These are phyloP conservation scores for Anas georgica DNA, from an alignment of 2,797 vertebrate species.

Conservation along the genomic window DNA sequence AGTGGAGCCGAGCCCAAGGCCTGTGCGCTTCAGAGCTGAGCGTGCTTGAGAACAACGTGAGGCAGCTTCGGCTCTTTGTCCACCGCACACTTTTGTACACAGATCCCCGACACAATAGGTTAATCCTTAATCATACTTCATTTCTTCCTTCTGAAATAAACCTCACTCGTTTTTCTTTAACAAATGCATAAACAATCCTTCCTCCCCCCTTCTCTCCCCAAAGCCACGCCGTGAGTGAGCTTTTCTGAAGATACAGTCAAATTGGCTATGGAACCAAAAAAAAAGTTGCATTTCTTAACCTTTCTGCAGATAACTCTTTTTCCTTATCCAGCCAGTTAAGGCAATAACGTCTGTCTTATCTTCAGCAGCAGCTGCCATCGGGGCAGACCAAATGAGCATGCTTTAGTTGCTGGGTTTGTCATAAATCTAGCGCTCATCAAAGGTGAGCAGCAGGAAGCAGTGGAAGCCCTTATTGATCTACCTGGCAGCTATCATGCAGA, in stretches of 20 bases:
- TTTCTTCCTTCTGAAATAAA: constrained; percentile 1
- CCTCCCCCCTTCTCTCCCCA: neutral
- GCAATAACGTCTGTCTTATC: constrained; percentile 45
- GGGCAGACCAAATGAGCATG: constrained; percentile 21
- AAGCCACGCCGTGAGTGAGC: accelerated
- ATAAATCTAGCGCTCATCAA: constrained; percentile 53
- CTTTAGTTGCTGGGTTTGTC: constrained; percentile 34
- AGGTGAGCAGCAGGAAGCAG: constrained; percentile 48
- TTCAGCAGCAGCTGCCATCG: constrained; percentile 35
- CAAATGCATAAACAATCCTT: neutral
- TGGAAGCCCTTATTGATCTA: constrained; percentile 53
- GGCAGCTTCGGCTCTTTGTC: neutral
- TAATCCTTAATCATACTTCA: neutral
- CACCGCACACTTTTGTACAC: neutral
- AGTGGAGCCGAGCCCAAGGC: neutral
- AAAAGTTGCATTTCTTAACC: constrained; percentile 3
- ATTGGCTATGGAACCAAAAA: neutral
- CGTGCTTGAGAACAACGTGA: accelerated
- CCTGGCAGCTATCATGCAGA: constrained; percentile 41
- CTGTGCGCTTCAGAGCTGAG: neutral
- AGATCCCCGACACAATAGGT: neutral
- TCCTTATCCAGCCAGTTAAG: constrained; percentile 13
- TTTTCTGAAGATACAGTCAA: neutral
- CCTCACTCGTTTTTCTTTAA: neutral
- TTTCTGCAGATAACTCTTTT: constrained; percentile 11